Evolutionary conservation across 2,797 vertebrate genomes (phyloP).

Genomic region (Limosa lapponica): DNA sequence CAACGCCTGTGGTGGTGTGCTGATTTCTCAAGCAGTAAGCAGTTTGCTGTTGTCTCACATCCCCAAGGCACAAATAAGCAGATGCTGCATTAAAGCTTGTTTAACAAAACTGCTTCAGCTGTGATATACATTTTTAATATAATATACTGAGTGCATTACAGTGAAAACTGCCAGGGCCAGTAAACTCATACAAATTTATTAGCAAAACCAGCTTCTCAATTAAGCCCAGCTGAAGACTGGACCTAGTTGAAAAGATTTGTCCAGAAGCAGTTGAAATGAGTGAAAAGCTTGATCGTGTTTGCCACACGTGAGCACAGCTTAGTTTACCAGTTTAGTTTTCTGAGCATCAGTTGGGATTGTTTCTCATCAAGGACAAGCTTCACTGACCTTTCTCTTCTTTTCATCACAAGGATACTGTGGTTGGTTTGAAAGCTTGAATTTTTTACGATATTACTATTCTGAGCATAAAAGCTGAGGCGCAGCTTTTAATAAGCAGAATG

Average conservation of each 20-base stretch:
- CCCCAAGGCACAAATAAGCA: slow-evolving; percentile 72
- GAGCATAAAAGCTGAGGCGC: background rate
- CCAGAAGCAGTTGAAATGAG: background rate
- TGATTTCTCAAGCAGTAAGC: slow-evolving; percentile 72
- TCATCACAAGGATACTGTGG: background rate
- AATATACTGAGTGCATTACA: slow-evolving; percentile 47
- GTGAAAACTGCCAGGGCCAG: slow-evolving; percentile 58
- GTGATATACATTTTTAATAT: slow-evolving; percentile 78
- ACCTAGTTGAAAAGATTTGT: background rate
- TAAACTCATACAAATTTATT: slow-evolving; percentile 66
- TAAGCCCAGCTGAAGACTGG: slow-evolving; percentile 33
- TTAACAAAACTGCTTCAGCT: slow-evolving; percentile 72
- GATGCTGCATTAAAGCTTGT: slow-evolving; percentile 69
- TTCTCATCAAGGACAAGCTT: slow-evolving; percentile 16
- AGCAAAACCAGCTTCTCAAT: slow-evolving; percentile 47
- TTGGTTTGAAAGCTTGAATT: background rate
- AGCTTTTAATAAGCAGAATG: background rate
- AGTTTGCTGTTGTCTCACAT: slow-evolving; percentile 59
- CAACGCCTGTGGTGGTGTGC: background rate
- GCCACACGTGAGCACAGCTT: background rate
- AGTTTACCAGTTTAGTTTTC: background rate
- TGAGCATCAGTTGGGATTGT: background rate
- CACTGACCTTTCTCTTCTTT: slow-evolving; percentile 22
- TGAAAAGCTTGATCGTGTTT: background rate
- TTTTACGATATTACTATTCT: slow-evolving; percentile 4